Percentiles rank a stretch among this genome's conserved stretches.
These are phyloP conservation scores for Mellivora capensis DNA, from an alignment of 2,113 vertebrate genomes.

Conservation along the genomic window DNA sequence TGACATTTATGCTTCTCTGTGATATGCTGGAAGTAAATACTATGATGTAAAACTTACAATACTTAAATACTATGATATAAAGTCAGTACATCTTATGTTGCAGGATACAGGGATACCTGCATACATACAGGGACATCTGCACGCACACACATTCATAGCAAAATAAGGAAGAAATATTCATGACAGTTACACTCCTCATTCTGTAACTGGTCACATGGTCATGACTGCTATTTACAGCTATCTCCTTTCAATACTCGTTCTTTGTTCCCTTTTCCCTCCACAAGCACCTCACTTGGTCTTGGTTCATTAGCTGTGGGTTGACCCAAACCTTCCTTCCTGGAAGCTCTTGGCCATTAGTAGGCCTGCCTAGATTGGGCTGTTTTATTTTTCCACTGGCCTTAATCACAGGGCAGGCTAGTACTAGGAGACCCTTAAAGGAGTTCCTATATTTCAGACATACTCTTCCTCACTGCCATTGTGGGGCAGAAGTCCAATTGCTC, in stretches of 20 bases:
- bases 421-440: background rate
- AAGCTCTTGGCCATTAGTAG: background rate
- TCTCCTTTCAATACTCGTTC: background rate
- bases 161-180: background rate
- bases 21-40: background rate
- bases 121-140: background rate
- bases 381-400: background rate
- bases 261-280: background rate
- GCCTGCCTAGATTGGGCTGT: background rate
- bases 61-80: background rate
- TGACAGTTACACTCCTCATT: background rate
- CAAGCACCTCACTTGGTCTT: background rate
- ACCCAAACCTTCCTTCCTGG: background rate
- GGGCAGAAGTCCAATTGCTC: background rate
- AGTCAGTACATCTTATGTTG: background rate
- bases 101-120: background rate
- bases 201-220: background rate
- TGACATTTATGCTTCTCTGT: background rate
- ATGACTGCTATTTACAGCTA: background rate
- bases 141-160: background rate
- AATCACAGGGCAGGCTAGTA: background rate
- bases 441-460: background rate
- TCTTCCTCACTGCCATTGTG: background rate
- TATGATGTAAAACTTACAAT: background rate
- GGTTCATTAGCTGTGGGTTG: background rate